These are phyloP conservation scores for Apamea monoglypha DNA, from an alignment of 2,888 invertebrate species.

Conservation along the genomic window DNA sequence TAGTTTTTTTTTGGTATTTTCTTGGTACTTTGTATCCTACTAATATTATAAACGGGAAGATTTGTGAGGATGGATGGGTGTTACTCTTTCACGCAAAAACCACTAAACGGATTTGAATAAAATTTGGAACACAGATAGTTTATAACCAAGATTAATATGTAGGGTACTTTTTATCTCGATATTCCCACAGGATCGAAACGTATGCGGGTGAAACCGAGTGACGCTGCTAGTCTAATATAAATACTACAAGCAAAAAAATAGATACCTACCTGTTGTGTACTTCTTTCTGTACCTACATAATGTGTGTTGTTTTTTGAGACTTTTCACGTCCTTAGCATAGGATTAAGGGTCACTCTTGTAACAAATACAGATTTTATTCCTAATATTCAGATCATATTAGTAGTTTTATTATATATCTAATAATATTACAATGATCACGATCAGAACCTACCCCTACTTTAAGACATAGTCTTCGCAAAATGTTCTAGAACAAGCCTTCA, in stretches of 20 bases:
- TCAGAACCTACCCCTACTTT: not conserved
- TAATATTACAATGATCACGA: not conserved
- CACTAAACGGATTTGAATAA: too few species aligned
- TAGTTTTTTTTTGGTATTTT: too few species aligned
- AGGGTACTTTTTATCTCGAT: too few species aligned
- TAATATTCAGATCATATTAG: not conserved
- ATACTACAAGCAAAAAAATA: not conserved
- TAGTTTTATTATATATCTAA: too few species aligned
- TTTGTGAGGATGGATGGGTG: too few species aligned
- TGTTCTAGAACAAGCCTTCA: slow-evolving; percentile 34
- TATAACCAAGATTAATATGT: too few species aligned
- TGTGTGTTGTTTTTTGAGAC: not conserved
- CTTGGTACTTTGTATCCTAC: too few species aligned
- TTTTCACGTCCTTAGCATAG: not conserved
- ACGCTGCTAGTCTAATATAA: not conserved
- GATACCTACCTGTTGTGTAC: not conserved
- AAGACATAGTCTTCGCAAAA: slow-evolving; percentile 22
- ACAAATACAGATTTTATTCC: not conserved
- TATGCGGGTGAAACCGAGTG: too few species aligned
- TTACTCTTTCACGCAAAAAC: too few species aligned
- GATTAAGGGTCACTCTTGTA: not conserved
- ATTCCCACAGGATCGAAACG: too few species aligned
- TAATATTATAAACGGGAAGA: too few species aligned
- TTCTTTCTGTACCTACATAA: not conserved
- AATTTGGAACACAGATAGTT: too few species aligned